A percentile compares a stretch with the other conserved stretches of the same genome.
These are phyloP conservation scores for Coccyzus lansbergi DNA, from an alignment of 2,797 vertebrate genomes.

Conservation along the genomic window DNA sequence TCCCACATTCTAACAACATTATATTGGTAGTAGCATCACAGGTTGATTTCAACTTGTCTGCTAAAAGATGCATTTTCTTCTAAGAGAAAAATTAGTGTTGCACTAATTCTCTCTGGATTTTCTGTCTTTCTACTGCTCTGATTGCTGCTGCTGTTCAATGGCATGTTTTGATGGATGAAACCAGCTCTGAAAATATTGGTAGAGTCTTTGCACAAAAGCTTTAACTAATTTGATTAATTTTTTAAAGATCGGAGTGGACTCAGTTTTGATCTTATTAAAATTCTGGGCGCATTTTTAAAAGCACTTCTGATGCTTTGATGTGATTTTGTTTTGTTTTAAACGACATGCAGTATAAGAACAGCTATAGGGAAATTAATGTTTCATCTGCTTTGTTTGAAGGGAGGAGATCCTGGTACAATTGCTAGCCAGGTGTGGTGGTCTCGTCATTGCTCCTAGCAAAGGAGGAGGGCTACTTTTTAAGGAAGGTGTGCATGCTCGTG, in stretches of 20 bases:
- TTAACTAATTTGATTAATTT: neutral
- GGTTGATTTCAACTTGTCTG: neutral
- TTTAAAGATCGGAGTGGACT: neutral
- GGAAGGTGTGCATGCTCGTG: neutral
- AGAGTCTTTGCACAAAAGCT: neutral
- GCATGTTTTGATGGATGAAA: neutral
- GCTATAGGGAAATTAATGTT: neutral
- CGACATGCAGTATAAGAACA: neutral
- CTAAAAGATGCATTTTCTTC: neutral
- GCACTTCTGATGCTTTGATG: neutral
- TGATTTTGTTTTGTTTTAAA: neutral
- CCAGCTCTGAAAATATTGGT: neutral
- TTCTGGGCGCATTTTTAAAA: neutral
- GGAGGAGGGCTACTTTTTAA: conserved; percentile 19
- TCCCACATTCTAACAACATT: neutral
- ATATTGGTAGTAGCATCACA: neutral
- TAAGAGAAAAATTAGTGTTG: neutral
- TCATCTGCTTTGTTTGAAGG: conserved; percentile 1
- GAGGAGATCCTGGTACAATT: neutral
- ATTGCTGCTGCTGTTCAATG: neutral
- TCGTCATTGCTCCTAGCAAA: conserved; percentile 40
- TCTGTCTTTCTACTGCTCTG: neutral
- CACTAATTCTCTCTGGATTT: neutral
- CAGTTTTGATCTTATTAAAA: neutral
- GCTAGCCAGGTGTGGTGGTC: conserved; percentile 41